Conservation (phyloP, 2,113 vertebrate genomes). For the Tinamus guttatus region DNA sequence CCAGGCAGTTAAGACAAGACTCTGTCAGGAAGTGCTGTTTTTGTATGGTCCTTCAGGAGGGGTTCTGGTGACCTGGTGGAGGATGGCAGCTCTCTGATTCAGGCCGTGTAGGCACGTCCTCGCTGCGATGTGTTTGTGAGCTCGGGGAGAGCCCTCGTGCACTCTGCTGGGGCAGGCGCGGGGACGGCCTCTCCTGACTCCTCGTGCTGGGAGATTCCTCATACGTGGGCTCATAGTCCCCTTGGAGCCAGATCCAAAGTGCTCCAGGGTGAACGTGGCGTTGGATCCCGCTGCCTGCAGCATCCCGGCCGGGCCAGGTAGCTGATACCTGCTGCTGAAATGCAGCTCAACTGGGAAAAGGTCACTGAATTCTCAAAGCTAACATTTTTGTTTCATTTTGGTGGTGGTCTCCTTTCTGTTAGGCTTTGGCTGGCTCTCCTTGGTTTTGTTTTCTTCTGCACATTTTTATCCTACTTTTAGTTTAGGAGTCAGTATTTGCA, state of each 20-base stretch:
- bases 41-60: neutral
- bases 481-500: neutral
- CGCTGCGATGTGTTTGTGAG: fast-evolving
- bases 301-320: neutral
- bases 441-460: neutral
- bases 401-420: neutral
- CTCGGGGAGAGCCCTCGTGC: neutral
- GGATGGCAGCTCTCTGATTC: neutral
- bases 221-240: neutral
- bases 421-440: neutral
- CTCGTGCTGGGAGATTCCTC: neutral
- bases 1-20: neutral
- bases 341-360: fast-evolving
- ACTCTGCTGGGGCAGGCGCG: neutral
- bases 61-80: neutral
- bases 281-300: neutral
- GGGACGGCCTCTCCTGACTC: neutral
- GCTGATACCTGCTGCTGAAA: neutral
- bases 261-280: neutral
- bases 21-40: neutral
- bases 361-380: neutral
- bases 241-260: neutral
- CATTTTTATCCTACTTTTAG: neutral
- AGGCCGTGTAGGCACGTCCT: neutral
- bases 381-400: neutral